These are phyloP conservation scores for Carcharodon carcharias DNA, from an alignment of 2,797 vertebrate species.

Conservation along the genomic window DNA sequence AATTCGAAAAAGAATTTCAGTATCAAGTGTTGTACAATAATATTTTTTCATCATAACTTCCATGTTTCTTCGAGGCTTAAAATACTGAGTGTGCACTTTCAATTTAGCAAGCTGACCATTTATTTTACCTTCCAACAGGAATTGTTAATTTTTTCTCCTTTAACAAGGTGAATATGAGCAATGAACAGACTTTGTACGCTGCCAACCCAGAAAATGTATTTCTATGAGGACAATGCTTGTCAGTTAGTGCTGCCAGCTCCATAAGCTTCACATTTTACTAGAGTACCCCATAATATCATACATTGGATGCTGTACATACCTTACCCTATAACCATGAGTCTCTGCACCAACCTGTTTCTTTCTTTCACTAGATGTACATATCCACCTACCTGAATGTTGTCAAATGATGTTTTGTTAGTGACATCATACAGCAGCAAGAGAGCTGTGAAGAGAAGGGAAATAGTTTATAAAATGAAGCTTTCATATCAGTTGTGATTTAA, in stretches of 20 bases:
- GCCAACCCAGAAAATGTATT: background rate
- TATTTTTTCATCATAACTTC: background rate
- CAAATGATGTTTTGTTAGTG: slow-evolving; percentile 84
- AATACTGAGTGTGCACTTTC: background rate
- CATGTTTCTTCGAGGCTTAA: background rate
- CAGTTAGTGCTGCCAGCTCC: background rate
- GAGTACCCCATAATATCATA: background rate
- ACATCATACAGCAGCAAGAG: slow-evolving; percentile 85
- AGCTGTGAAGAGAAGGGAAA: slow-evolving; percentile 52
- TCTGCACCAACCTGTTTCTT: background rate
- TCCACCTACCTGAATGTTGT: slow-evolving; percentile 74
- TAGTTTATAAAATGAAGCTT: background rate
- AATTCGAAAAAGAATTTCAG: background rate
- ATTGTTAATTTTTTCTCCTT: background rate
- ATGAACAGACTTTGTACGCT: no score
- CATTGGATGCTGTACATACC: background rate
- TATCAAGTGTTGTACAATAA: background rate
- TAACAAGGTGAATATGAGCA: background rate
- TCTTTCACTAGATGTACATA: background rate
- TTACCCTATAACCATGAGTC: background rate
- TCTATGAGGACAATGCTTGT: background rate
- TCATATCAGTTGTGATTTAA: no score
- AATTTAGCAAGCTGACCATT: background rate
- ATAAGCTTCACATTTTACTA: background rate
- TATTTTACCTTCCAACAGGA: background rate